These are phyloP conservation scores for Ambastaia sidthimunki DNA, from an alignment of 2,797 vertebrate genomes.

Conservation along the genomic window DNA sequence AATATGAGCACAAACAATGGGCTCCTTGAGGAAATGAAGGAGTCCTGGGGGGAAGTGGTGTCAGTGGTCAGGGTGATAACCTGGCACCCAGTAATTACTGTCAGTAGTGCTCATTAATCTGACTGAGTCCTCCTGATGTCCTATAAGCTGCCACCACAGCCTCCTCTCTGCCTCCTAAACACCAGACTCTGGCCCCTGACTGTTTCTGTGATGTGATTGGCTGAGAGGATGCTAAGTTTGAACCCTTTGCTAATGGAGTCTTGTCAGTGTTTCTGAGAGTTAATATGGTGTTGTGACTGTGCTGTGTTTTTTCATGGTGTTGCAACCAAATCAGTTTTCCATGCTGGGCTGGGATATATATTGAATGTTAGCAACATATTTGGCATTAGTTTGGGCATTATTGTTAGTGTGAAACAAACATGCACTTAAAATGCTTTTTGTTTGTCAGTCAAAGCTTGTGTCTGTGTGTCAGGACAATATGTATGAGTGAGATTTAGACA, in stretches of 20 bases:
- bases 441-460: too few species aligned
- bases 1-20: slow-evolving; percentile 54
- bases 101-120: slow-evolving; percentile 61
- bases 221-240: slow-evolving; percentile 19
- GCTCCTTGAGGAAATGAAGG: slow-evolving; percentile 54
- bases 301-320: neutral
- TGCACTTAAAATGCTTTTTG: too few species aligned
- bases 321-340: too few species aligned
- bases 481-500: too few species aligned
- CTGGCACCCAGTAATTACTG: slow-evolving; percentile 64
- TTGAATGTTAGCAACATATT: neutral
- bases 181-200: slow-evolving; percentile 30
- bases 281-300: neutral
- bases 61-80: slow-evolving; percentile 62
- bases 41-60: slow-evolving; percentile 53
- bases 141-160: slow-evolving; percentile 43
- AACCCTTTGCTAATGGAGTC: neutral
- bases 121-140: slow-evolving; percentile 43
- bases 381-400: neutral
- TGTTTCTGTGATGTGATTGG: slow-evolving; percentile 26
- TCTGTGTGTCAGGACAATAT: too few species aligned
- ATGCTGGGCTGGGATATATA: neutral
- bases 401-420: too few species aligned
- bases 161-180: slow-evolving; percentile 12
- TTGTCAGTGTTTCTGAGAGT: neutral